Percentiles rank a stretch among this genome's conserved stretches.
Conservation (phyloP, 2,888 invertebrate species). For the Lasius platythorax region DNA sequence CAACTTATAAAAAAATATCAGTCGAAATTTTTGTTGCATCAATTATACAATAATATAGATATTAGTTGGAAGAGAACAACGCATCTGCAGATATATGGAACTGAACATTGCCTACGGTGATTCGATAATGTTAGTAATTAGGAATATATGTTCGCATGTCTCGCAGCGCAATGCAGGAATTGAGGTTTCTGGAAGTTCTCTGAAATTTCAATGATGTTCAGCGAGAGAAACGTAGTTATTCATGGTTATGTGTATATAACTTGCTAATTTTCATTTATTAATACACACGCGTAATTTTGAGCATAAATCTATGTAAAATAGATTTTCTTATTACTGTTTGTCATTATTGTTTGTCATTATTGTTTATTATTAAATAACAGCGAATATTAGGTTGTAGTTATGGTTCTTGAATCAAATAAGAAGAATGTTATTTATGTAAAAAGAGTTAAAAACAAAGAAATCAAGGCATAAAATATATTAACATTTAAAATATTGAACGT, state of each 20-base stretch:
- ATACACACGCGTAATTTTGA: conserved; percentile 23
- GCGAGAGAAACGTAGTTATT: conserved; percentile 1
- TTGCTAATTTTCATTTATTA: conserved; percentile 31
- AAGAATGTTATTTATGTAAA: not conserved
- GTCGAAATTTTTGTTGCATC: not conserved
- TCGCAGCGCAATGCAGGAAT: not conserved
- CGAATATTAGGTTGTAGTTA: not conserved
- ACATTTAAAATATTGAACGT: conserved; percentile 13
- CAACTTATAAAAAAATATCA: not conserved
- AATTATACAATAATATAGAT: not conserved
- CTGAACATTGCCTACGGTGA: not conserved
- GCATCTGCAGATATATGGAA: not conserved
- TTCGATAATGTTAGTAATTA: conserved; percentile 30
- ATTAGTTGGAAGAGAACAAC: not conserved
- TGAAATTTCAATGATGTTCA: conserved; percentile 30
- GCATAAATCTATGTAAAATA: not conserved
- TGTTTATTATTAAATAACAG: conserved; percentile 15
- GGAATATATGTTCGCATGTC: not conserved
- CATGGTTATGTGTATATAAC: conserved; percentile 3
- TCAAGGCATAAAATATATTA: conserved; percentile 17
- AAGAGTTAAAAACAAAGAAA: not conserved
- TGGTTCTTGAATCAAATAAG: not conserved
- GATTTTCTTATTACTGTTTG: not conserved
- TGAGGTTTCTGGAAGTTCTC: not conserved
- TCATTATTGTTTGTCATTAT: no score